Percentiles rank a stretch among this genome's conserved stretches.
phyloP scores from a whole-genome alignment of 2,797 vertebrate genomes.

The Catostomus latipinnis region DNA sequence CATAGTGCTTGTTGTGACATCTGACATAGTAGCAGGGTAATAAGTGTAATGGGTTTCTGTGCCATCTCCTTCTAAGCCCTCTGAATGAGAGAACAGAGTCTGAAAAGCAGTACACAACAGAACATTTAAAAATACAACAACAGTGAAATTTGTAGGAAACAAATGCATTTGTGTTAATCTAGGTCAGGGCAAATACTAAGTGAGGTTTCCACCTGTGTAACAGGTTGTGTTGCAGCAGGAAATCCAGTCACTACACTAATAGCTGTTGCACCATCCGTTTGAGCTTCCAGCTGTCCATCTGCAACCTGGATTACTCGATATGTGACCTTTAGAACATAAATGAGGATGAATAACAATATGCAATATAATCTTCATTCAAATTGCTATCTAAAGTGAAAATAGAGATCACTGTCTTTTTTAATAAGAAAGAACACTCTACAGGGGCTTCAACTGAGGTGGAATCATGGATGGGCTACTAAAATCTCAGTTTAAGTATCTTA shows the following conservation, averaged over 20 bases:
- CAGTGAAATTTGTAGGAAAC: slow-evolving; percentile 50
- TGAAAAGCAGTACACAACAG: slow-evolving; percentile 77
- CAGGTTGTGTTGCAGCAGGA: slow-evolving; percentile 81
- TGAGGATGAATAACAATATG: background rate
- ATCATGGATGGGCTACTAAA: too few relatives aligned
- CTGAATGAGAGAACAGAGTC: slow-evolving; percentile 83
- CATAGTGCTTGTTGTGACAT: slow-evolving; percentile 77
- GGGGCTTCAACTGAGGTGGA: background rate
- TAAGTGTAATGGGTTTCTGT: slow-evolving; percentile 94
- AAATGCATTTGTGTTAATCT: background rate
- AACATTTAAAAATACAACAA: slow-evolving; percentile 68
- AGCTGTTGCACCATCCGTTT: slow-evolving; percentile 86
- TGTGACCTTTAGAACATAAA: slow-evolving; percentile 82
- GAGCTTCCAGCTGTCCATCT: slow-evolving; percentile 90
- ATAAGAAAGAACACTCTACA: background rate
- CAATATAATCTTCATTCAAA: background rate
- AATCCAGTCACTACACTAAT: slow-evolving; percentile 94
- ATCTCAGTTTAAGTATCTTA: background rate
- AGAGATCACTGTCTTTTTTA: background rate
- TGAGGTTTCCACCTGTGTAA: slow-evolving; percentile 55
- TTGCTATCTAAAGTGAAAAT: background rate
- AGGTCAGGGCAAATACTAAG: background rate
- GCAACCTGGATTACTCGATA: slow-evolving; percentile 95
- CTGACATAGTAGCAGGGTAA: slow-evolving; percentile 86
- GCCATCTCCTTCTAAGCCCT: slow-evolving; percentile 75